These are phyloP conservation scores for Megaleporinus macrocephalus DNA, from an alignment of 2,113 vertebrate genomes.

Conservation along the genomic window DNA sequence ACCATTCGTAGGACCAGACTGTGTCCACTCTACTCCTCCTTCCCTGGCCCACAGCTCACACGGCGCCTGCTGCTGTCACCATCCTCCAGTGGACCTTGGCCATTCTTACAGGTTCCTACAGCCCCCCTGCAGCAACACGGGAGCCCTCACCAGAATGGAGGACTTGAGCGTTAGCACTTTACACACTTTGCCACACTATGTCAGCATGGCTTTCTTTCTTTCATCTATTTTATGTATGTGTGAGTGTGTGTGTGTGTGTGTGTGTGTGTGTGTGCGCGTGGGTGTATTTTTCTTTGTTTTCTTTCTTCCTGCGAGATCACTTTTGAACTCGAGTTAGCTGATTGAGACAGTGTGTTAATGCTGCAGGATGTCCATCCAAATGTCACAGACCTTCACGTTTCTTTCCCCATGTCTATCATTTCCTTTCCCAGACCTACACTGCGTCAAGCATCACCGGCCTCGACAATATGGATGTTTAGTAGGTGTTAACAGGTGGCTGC, in stretches of 20 bases:
- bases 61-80: neutral
- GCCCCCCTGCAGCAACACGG: slow-evolving; percentile 67
- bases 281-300: slow-evolving; percentile 21
- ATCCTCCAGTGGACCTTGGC: slow-evolving; percentile 1
- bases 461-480: neutral
- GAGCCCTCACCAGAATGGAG: slow-evolving; percentile 51
- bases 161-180: slow-evolving; percentile 81
- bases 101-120: slow-evolving; percentile 64
- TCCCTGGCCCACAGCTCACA: slow-evolving; percentile 30
- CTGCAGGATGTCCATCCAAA: slow-evolving; percentile 21
- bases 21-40: slow-evolving; percentile 15
- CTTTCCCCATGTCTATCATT: neutral
- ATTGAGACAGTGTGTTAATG: neutral
- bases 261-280: slow-evolving; percentile 32
- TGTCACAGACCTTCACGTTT: neutral
- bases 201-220: slow-evolving; percentile 56
- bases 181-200: slow-evolving; percentile 74
- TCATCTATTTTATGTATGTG: slow-evolving; percentile 34
- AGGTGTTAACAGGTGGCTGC: neutral
- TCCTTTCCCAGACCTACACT: neutral
- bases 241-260: slow-evolving; percentile 21
- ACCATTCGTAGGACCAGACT: slow-evolving; percentile 12
- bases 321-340: neutral
- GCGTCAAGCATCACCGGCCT: neutral
- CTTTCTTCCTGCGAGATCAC: slow-evolving; percentile 14